A percentile compares a stretch with the other conserved stretches of the same genome.
Evolutionary conservation across 2,888 invertebrate species (phyloP).

Genomic region (Temnothorax unifasciatus): DNA sequence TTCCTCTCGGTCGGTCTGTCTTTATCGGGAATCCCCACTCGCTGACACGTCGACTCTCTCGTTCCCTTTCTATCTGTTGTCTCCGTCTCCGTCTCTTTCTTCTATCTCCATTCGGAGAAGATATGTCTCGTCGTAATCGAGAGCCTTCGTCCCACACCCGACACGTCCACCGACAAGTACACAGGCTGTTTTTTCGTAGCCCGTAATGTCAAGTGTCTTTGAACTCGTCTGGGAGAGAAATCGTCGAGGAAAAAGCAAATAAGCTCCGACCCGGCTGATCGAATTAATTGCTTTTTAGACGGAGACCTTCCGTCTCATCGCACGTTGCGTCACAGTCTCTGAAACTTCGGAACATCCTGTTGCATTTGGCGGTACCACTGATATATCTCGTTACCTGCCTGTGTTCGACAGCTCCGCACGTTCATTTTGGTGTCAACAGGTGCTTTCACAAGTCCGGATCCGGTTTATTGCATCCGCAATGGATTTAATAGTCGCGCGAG

Average conservation of each 20-base stretch:
- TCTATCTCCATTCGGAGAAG: conserved; percentile 62
- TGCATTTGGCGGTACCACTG: not conserved
- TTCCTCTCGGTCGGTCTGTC: conserved; percentile 32
- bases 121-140: conserved; percentile 20
- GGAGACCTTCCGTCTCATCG: not conserved
- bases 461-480: not conserved
- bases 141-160: conserved; percentile 6
- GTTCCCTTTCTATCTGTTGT: conserved; percentile 25
- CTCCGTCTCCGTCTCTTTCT: conserved; percentile 36
- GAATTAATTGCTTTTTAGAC: not conserved
- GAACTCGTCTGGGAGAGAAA: not conserved
- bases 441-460: conserved; percentile 34
- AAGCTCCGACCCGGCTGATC: not conserved
- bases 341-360: too few species aligned
- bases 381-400: not conserved
- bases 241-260: not conserved
- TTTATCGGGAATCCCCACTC: conserved; percentile 43
- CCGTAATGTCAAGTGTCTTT: conserved; percentile 6
- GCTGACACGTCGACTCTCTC: conserved; percentile 30
- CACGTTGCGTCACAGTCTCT: not conserved
- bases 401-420: not conserved
- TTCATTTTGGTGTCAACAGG: not conserved
- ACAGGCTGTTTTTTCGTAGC: not conserved
- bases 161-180: not conserved
- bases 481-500: conserved; percentile 14